Conservation (phyloP, 2,113 vertebrate genomes). For the Eira barbara region DNA sequence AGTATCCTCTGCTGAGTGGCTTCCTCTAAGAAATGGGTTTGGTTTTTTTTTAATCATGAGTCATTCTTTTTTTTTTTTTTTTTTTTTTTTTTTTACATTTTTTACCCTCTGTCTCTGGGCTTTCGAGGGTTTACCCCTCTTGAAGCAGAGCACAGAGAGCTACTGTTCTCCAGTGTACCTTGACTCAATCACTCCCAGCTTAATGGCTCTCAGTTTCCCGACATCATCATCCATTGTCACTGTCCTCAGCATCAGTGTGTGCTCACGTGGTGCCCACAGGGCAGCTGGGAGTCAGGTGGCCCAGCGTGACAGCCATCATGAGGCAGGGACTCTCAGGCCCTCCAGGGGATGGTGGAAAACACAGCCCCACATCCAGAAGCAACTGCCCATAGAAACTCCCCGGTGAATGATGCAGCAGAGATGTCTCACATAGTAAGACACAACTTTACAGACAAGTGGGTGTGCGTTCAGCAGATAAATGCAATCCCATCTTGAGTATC, state of each 20-base stretch:
- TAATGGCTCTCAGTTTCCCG: not conserved
- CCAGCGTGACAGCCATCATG: not conserved
- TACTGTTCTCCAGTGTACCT: not conserved
- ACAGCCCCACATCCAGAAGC: not conserved
- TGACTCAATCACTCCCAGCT: not conserved
- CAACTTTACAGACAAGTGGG: not conserved
- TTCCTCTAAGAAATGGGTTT: not conserved
- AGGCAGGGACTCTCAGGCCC: not conserved
- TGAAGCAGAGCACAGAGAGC: not conserved
- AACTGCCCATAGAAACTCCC: not conserved
- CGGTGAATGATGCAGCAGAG: not conserved
- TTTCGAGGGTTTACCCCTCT: not conserved
- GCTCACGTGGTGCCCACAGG: not conserved
- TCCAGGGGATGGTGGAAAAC: not conserved
- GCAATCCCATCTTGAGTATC: not conserved
- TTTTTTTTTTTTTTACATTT: not conserved
- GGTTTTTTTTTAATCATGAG: not conserved
- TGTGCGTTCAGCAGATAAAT: not conserved
- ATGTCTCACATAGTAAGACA: not conserved
- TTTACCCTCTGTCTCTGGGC: not conserved
- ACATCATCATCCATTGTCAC: not conserved
- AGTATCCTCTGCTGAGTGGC: not conserved
- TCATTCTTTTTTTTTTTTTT: not conserved
- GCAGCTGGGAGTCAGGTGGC: not conserved
- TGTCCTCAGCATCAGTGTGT: not conserved